Base-by-base conservation (phyloP, 2,113 vertebrate species). In the Agelaius phoeniceus region DNA sequence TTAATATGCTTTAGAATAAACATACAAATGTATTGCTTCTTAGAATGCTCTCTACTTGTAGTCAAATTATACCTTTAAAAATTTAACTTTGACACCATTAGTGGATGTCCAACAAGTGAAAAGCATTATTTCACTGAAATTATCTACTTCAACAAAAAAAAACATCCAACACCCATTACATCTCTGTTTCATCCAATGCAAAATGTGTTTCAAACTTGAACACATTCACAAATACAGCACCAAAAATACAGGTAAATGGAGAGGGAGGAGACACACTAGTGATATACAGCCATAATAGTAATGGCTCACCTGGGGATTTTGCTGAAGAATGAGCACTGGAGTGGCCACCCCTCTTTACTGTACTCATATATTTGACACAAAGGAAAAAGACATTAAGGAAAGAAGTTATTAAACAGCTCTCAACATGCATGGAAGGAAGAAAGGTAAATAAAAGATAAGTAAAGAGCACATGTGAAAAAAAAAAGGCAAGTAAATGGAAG, bases 251-350 rank as follows among this genome's bases (percentile, higher is more conserved):
- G 62, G 78, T 66, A 85, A 97, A 97, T 84, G 86, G 77, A 97
- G 90, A 96, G 52, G 96, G 77, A 88, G 89, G 84, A 87, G 91
- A 97, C 93, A 96, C 85, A 96, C 88, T 79, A 87, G 94, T 93
- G 97, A 92, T 35, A 97, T 21, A 98, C 73, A 98, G 97, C 98
- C 97, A 93, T 93, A 78, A 55, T 31, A 71, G 57, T 14, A 97
- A 94, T 92, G 97, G 97, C 99, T 99, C 98, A 99, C 99, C 99
- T 99, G 99, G 99, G 96, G 99, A 99, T 97, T 98, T 99, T 98
- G 99, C 94, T 82, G 99, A 97, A 97, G 99, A 98, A 91, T 98
- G 98, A 96, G 98, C 98, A 98, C 98, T 98, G 97, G 98, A 98
- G 97, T 98, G 98, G 95, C 98, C 97, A 91, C 98, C 96, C 98